phyloP scores from a whole-genome alignment of 2,797 vertebrate genomes.

The Tiaroga cobitis region DNA sequence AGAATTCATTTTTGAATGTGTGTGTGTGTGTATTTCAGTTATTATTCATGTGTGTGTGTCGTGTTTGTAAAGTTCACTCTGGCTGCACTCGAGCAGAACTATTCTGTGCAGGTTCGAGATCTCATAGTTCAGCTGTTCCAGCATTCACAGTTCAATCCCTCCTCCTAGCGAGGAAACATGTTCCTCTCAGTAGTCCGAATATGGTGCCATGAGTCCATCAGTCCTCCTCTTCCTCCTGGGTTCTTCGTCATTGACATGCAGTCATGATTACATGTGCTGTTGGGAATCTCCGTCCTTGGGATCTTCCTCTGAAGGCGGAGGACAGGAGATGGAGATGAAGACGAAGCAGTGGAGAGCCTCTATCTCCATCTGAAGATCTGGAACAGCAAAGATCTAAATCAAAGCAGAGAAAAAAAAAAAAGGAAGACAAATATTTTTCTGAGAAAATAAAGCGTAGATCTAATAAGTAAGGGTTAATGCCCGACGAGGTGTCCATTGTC shows the following conservation, averaged over 20 bases:
- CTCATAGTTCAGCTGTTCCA: slow-evolving; percentile 59
- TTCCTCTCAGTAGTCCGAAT: slow-evolving; percentile 13
- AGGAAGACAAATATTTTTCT: background rate
- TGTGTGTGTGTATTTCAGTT: slow-evolving; percentile 15
- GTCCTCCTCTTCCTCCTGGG: background rate
- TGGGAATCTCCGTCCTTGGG: background rate
- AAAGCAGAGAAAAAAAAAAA: background rate
- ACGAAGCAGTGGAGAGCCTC: background rate
- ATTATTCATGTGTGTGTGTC: slow-evolving; percentile 47
- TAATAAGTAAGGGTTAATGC: background rate
- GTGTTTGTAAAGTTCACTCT: slow-evolving; percentile 48
- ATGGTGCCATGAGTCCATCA: slow-evolving; percentile 15
- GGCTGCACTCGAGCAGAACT: slow-evolving; percentile 64
- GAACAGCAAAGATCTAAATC: slow-evolving; percentile 49
- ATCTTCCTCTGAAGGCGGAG: background rate
- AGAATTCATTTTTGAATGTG: background rate
- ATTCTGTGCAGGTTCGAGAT: slow-evolving; percentile 60
- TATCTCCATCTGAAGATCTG: slow-evolving; percentile 36
- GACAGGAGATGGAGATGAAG: background rate
- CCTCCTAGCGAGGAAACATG: slow-evolving; percentile 10
- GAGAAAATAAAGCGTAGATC: background rate
- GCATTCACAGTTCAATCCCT: slow-evolving; percentile 45
- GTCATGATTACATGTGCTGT: background rate
- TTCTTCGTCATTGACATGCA: background rate
- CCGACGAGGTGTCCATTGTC: no score